Conservation (phyloP, 2,797 vertebrate genomes). For the Rousettus madagascariensis region DNA sequence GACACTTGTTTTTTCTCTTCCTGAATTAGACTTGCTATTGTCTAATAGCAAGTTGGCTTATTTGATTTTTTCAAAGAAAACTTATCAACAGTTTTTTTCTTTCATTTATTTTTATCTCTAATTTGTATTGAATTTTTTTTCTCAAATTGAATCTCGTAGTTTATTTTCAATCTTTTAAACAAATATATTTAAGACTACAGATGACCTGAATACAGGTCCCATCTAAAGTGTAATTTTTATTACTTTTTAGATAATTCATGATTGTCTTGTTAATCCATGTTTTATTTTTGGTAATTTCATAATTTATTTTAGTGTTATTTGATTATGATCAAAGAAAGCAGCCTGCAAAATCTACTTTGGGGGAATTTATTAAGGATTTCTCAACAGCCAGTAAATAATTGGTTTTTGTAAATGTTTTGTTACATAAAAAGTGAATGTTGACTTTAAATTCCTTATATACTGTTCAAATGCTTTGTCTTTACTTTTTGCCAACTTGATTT, state of each 20-base stretch:
- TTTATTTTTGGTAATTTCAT: neutral
- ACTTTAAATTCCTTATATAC: neutral
- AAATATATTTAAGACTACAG: neutral
- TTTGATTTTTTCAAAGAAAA: slow-evolving; percentile 7
- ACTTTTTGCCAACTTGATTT: neutral
- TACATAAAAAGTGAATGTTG: neutral
- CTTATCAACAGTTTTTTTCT: neutral
- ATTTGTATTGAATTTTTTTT: slow-evolving; percentile 18
- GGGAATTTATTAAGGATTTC: neutral
- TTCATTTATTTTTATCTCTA: neutral
- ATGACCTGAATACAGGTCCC: neutral
- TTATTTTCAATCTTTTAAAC: neutral
- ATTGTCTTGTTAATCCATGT: neutral
- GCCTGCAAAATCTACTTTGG: neutral
- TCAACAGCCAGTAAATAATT: neutral
- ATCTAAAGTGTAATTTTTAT: slow-evolving; percentile 1
- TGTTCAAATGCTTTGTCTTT: neutral
- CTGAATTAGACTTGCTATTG: neutral
- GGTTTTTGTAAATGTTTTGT: neutral
- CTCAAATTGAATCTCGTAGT: neutral
- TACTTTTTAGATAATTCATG: neutral
- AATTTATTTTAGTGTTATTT: neutral
- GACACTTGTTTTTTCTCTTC: neutral
- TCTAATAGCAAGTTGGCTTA: neutral
- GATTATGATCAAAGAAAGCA: neutral